Evolutionary conservation across 2,888 invertebrate species (phyloP), one percentile per base, ranked within the genome.

Genomic region (Drosophila planitibia): DNA sequence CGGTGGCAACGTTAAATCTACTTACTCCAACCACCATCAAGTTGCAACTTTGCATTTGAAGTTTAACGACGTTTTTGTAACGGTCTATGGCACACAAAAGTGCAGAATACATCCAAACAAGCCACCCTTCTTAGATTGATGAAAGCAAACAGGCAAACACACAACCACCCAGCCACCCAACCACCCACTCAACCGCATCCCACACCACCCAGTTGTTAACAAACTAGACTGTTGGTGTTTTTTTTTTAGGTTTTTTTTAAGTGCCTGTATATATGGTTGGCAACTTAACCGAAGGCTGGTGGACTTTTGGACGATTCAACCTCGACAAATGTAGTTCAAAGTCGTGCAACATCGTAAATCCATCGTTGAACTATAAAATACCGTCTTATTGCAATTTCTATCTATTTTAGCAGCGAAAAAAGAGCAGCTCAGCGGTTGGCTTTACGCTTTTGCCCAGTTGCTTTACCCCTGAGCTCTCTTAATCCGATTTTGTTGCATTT

Each of bases 281-380:
- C 37, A 75, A 79, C 63, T 79, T 73, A 70, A 79, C 59, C 60
- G 64, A 54, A 49, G 72, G 58, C 62, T 59, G 62, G 54, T 67
- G 62, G 60, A 65, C 39, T 53, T 65, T 64, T 68, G 57, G 62
- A 47, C 58, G 73, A 64, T 53, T 70, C 66, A 75, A 69, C 76
- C 75, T 77, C 70, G 74, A 73, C 79, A 90, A 86, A 88, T 90
- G 84, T 90, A 90, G 87, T 85, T 82, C 85, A 83, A 90, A 90
- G 87, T 88, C 88, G 80, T 75, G 74, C 79, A 72, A 88, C 81
- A 80, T 80, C 83, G 85, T 87, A 88, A 89, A 90, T 89, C 89
- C 90, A 88, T 83, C 89, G 89, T 81, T 90, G 81, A 88, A 91
- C 89, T 88, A 90, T 91, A 90, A 89, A 89, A 87, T 82, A 85